Conservation (phyloP, 2,113 vertebrate species). For the Xiphophorus maculatus region DNA sequence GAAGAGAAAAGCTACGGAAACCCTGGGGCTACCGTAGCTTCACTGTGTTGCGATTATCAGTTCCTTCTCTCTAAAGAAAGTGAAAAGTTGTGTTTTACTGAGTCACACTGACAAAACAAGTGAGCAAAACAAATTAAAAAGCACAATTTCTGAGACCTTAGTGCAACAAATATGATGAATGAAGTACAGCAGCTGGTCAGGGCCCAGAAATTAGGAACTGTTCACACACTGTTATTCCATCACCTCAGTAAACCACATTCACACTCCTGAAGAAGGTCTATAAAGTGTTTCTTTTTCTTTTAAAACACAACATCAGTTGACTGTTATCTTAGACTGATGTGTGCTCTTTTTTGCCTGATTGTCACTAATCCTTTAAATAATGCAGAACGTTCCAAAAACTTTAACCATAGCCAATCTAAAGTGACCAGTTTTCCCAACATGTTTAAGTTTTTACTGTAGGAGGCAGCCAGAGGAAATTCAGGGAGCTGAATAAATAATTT, state of each 20-base stretch:
- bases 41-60: not conserved
- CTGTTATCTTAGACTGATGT: too few relatives aligned
- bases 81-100: not conserved
- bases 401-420: not conserved
- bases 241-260: too few relatives aligned
- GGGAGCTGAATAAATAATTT: not conserved
- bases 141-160: not conserved
- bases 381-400: not conserved
- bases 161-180: not conserved
- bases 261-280: not conserved
- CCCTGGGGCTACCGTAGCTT: not conserved
- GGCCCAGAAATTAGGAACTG: too few relatives aligned
- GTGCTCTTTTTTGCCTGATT: too few relatives aligned
- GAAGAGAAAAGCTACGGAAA: not conserved
- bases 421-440: not conserved
- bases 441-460: not conserved
- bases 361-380: not conserved
- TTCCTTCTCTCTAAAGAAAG: too few relatives aligned
- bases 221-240: too few relatives aligned
- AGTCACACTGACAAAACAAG: not conserved
- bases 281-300: too few relatives aligned
- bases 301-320: not conserved
- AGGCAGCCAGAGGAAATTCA: not conserved
- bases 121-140: not conserved
- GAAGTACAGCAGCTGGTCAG: not conserved